phyloP scores from a whole-genome alignment of 2,888 invertebrate species.

The Diarsia brunnea region DNA sequence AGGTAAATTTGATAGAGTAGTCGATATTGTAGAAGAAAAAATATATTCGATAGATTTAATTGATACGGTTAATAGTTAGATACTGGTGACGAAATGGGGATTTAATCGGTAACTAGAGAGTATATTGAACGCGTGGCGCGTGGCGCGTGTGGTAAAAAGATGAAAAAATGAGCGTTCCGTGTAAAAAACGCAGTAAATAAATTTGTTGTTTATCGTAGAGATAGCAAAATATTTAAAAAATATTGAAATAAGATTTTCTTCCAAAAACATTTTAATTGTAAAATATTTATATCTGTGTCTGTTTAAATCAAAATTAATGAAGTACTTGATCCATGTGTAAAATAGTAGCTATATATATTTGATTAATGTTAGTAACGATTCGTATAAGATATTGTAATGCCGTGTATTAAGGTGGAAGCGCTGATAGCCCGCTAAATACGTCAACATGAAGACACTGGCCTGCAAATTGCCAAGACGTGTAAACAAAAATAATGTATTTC shows the following conservation, averaged over 20 bases:
- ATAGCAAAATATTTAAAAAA: background rate
- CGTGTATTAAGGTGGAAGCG: no score
- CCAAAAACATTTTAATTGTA: no score
- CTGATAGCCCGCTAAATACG: no score
- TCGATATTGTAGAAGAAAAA: background rate
- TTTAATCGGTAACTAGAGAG: background rate
- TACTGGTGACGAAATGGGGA: background rate
- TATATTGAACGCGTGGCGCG: background rate
- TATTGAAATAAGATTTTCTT: background rate
- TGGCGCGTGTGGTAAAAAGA: background rate
- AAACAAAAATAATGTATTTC: no score
- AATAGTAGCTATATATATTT: constrained; percentile 7
- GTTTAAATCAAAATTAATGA: background rate
- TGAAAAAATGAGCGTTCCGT: background rate
- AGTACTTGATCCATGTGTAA: background rate
- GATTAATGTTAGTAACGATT: background rate
- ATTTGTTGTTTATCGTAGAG: background rate
- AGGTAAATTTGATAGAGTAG: background rate
- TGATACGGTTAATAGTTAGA: background rate
- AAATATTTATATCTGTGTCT: background rate
- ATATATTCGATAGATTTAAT: constrained; percentile 12
- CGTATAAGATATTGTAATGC: background rate
- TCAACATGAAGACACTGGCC: no score
- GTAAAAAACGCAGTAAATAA: background rate
- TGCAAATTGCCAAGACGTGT: no score